Base-by-base conservation (phyloP, 1,140 invertebrate genomes). In the Ceratoteleas bidentatus region DNA sequence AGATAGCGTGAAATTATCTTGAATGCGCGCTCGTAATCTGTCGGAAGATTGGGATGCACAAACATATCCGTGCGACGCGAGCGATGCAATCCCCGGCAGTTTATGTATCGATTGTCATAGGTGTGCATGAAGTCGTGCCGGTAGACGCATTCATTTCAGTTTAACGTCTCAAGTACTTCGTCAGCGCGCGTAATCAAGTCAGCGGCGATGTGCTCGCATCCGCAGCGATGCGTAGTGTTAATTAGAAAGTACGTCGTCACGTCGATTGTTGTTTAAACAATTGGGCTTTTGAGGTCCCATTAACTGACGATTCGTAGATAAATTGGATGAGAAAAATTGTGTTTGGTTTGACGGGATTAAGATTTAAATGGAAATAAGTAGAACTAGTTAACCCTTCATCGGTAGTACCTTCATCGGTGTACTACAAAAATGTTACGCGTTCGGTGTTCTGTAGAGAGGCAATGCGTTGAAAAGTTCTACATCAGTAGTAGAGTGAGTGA, bases 101-200 rank as follows among this genome's bases (percentile, higher is more conserved):
- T 62, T 62, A 62, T 62, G 33, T 52, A 62, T 62, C 60, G 60
- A 62, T 62, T 62, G 47, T 62, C 34, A 52, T 38, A n/a, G 34
- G 11, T 36, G n/a, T 62, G 34, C 34, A 62, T 52, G 38, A 62
- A 50, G 13, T 62, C 60, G 15, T 45, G 57, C 45, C 24, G 24
- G 57, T 13, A 47, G 40, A 47, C 32, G 57, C 32, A 58, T 58
- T 58, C 24, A 49, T 61, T 49, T 34, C 43, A 49, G 11, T 34
- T 61, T 49, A 61, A 49, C 24, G 24, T 61, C 32, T 61, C 58
- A 34, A 45, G 9, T 45, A 58, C 38, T 32, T 58, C 14, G 14
- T 45, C 56, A 45, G 13, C 8, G 16, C 56, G 40, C n/a, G 36
- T 58, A 58, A 58, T 45, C 38, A 45, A 24, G 36, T 57, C 14